These are phyloP conservation scores for Chrysotoxum bicinctum DNA, from an alignment of 2,888 invertebrate genomes.

Conservation along the genomic window DNA sequence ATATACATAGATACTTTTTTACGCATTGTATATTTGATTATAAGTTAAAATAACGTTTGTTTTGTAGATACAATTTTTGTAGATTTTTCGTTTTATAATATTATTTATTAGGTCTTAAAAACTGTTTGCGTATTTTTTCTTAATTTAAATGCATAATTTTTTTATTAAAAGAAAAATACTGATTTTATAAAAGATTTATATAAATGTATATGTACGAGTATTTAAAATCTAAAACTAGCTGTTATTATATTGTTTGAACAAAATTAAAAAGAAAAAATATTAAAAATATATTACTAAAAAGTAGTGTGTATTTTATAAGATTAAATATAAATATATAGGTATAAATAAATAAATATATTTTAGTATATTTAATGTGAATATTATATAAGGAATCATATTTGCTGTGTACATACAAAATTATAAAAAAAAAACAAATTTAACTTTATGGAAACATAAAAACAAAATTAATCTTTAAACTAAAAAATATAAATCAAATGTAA, in stretches of 20 bases:
- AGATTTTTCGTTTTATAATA: slow-evolving; percentile 52
- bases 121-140: slow-evolving; percentile 45
- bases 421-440: slow-evolving; percentile 22
- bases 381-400: slow-evolving; percentile 65
- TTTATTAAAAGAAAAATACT: slow-evolving; percentile 12
- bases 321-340: background rate
- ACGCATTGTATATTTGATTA: slow-evolving; percentile 37
- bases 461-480: slow-evolving; percentile 3
- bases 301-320: slow-evolving; percentile 18
- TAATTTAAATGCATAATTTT: slow-evolving; percentile 9
- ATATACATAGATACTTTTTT: slow-evolving; percentile 39
- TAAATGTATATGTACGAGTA: slow-evolving; percentile 3
- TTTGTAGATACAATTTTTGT: slow-evolving; percentile 36
- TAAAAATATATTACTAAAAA: slow-evolving; percentile 19
- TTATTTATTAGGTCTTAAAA: slow-evolving; percentile 58
- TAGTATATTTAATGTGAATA: slow-evolving; percentile 64
- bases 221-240: slow-evolving; percentile 15
- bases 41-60: slow-evolving; percentile 1
- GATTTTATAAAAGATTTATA: slow-evolving; percentile 26
- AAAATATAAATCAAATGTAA: slow-evolving; percentile 20
- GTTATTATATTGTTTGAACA: slow-evolving; percentile 44
- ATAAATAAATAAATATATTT: slow-evolving; percentile 47
- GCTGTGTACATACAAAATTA: slow-evolving; percentile 57
- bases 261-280: background rate
- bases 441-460: background rate